These are phyloP conservation scores for Elanus axillaris DNA, from an alignment of 2,113 vertebrate species.

Conservation along the genomic window DNA sequence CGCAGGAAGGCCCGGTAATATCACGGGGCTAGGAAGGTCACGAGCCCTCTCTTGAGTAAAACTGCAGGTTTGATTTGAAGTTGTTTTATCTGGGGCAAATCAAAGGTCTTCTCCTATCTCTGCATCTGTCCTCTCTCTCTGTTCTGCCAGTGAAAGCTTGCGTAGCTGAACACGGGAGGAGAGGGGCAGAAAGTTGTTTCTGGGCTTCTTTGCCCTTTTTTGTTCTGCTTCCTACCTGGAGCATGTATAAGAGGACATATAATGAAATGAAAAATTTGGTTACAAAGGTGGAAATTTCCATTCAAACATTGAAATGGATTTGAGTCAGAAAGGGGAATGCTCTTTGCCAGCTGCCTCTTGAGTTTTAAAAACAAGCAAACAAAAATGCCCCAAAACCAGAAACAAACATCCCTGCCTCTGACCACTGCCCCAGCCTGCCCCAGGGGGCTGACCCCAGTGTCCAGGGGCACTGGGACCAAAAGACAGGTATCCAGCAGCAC, in stretches of 20 bases:
- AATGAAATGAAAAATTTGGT: background rate
- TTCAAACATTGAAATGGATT: background rate
- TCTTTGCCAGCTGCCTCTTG: background rate
- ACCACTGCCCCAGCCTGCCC: no score
- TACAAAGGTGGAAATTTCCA: background rate
- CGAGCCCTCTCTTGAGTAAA: background rate
- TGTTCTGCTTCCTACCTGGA: background rate
- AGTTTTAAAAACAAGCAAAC: background rate
- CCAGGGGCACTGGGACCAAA: no score
- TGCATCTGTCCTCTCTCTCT: background rate
- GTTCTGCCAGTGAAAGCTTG: background rate
- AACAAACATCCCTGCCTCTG: background rate
- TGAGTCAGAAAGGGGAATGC: background rate
- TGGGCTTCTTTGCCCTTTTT: background rate
- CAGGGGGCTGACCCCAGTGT: background rate
- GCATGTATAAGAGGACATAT: background rate
- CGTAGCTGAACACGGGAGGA: background rate
- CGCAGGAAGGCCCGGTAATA: background rate
- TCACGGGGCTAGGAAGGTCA: background rate
- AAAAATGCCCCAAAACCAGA: background rate
- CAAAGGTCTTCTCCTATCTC: background rate
- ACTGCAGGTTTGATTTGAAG: background rate
- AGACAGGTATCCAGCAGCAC: background rate
- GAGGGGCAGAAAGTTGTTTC: background rate
- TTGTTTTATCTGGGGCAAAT: background rate